Percentiles rank a stretch among this genome's conserved stretches.
Evolutionary conservation across 2,113 vertebrate genomes (phyloP).

Genomic region (Poeciliopsis turrubarensis): DNA sequence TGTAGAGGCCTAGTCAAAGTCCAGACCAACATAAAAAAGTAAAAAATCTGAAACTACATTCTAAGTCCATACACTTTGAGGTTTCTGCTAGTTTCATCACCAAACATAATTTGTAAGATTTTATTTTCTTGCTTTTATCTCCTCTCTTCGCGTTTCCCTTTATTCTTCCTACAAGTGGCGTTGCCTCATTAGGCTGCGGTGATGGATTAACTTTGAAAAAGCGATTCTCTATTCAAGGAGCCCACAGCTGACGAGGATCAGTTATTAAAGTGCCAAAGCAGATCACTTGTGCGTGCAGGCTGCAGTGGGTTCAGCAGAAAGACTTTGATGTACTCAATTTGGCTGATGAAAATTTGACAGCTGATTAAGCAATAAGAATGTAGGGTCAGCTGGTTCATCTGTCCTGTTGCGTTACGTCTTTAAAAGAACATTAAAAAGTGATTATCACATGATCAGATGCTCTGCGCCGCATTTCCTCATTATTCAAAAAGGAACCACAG

Average conservation of each 20-base stretch:
- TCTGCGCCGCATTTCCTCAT: conserved; percentile 3
- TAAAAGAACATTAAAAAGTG: conserved; percentile 32
- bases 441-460: background rate
- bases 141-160: background rate
- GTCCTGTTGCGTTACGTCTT: conserved; percentile 26
- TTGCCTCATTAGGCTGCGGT: conserved; percentile 6
- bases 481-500: background rate
- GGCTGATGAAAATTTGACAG: conserved; percentile 39
- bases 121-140: conserved; percentile 4
- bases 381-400: conserved; percentile 29
- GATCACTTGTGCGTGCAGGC: conserved; percentile 24
- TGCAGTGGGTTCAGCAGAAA: conserved; percentile 7
- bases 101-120: background rate
- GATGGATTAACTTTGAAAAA: conserved; percentile 39
- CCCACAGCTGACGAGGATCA: conserved; percentile 35
- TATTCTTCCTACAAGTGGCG: background rate
- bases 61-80: too few species aligned
- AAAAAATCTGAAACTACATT: too few species aligned
- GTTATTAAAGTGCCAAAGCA: conserved; percentile 43
- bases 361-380: conserved; percentile 44
- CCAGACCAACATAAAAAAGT: background rate
- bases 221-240: conserved; percentile 33
- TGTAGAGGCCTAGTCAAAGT: background rate
- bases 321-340: conserved; percentile 37
- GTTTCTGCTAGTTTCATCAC: background rate